A percentile compares a stretch with the other conserved stretches of the same genome.
Evolutionary conservation across 2,888 invertebrate species (phyloP).

Genomic region (Macrosoma leucophasiata): DNA sequence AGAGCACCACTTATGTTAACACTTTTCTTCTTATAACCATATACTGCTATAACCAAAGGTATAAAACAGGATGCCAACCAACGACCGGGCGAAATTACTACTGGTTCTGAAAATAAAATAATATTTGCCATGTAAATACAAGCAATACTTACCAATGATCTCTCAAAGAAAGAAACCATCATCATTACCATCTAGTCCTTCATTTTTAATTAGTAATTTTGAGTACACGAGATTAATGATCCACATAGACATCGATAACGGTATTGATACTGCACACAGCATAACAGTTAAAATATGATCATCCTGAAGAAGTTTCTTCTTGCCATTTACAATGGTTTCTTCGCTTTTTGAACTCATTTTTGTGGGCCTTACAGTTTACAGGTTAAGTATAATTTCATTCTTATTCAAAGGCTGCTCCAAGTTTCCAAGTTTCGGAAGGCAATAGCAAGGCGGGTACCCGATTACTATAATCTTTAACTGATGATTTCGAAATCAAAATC

Average conservation of each 20-base stretch:
- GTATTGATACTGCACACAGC: slow-evolving; percentile 81
- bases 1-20: slow-evolving; percentile 82
- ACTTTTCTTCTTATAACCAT: slow-evolving; percentile 81
- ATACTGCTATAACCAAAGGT: slow-evolving; percentile 79
- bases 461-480: too few species aligned
- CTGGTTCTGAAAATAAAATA: slow-evolving; percentile 69
- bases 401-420: too few species aligned
- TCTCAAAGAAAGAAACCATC: too few species aligned
- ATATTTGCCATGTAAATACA: too few species aligned
- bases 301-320: slow-evolving; percentile 42
- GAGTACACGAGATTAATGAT: slow-evolving; percentile 81
- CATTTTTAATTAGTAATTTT: slow-evolving; percentile 65
- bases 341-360: too few species aligned
- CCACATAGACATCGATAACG: slow-evolving; percentile 86
- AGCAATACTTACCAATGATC: too few species aligned
- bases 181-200: slow-evolving; percentile 76
- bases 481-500: too few species aligned
- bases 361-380: too few species aligned
- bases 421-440: too few species aligned
- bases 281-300: slow-evolving; percentile 75
- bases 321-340: too few species aligned
- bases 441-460: too few species aligned
- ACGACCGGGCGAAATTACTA: slow-evolving; percentile 77
- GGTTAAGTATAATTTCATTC: too few species aligned
- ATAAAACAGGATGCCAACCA: slow-evolving; percentile 80